Evolutionary conservation across 2,113 vertebrate species (phyloP), one percentile per base, ranked within the genome.

Genomic region (Lota lota): DNA sequence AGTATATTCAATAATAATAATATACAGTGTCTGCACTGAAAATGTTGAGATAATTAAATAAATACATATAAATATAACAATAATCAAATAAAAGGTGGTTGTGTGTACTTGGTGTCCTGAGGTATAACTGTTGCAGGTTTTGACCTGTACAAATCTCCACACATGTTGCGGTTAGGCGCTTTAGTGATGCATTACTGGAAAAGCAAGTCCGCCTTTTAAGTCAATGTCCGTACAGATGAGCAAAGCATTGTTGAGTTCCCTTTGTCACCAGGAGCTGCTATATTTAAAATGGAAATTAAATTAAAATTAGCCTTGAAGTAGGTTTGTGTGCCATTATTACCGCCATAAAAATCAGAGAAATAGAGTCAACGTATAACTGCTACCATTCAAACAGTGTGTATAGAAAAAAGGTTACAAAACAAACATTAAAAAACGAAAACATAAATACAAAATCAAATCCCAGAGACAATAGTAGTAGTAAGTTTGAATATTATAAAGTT

Each of bases 101-200:
- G 61, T 73, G 76, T 1, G 18, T 20, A 47, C 40, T 47, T 70
- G 64, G 64, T 65, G 67, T 83, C 84, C 85, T 88, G 85, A 88
- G 81, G 82, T 85, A 79, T 81, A 76, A 65, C 59, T 70, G 78
- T 76, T 61, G 64, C 40, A 47, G 40, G 40, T 47, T 47, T 47
- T 14, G 3, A 33, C 28, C 28, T 33, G 40, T 47, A 47, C 40
- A 2, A 10, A 40, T 2, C 6, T 40, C 36, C 36, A 5, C 11
- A 47, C 40, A 47, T 47, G 40, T 47, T 47, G 40, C 8, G 40
- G 40, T 11, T 47, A 47, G 40, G 40, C 1, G 40, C 40, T 47
- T 47, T 47, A 47, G 40, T 47, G 10, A 47, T 47, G 40, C 40
- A 47, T 47, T 47, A 11, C 6, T 47, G 40, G 40, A 12, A 47